phyloP scores from a whole-genome alignment of 2,888 invertebrate species.

The Pristionchus entomophagus region DNA sequence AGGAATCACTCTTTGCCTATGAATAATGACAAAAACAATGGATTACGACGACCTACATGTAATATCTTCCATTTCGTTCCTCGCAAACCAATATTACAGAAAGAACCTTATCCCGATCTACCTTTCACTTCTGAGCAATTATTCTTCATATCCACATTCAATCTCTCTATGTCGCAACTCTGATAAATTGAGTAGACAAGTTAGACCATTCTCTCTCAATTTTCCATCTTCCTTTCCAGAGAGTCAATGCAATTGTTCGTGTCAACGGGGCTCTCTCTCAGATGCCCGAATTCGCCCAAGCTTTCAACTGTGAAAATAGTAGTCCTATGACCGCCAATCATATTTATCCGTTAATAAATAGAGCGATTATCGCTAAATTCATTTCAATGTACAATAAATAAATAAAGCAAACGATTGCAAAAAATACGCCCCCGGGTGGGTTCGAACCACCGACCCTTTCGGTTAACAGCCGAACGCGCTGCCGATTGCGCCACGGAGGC shows the following conservation, averaged over 20 bases:
- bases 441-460: slow-evolving; percentile 74
- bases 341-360: slow-evolving; percentile 1
- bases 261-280: slow-evolving; percentile 36
- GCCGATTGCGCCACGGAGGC: slow-evolving; percentile 64
- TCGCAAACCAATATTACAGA: background rate
- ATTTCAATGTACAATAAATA: background rate
- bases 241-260: background rate
- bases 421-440: slow-evolving; percentile 58
- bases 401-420: background rate
- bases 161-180: background rate
- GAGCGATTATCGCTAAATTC: background rate
- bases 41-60: background rate
- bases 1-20: background rate
- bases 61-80: background rate
- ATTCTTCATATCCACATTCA: slow-evolving; percentile 23
- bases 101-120: background rate
- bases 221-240: background rate
- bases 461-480: slow-evolving; percentile 74
- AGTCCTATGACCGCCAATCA: slow-evolving; percentile 20
- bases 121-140: slow-evolving; percentile 39
- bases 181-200: background rate
- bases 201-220: background rate
- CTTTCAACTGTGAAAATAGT: background rate
- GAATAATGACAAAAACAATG: background rate
- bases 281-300: slow-evolving; percentile 12